Conservation (phyloP, 2,888 invertebrate species). For the Nephrotoma appendiculata region DNA sequence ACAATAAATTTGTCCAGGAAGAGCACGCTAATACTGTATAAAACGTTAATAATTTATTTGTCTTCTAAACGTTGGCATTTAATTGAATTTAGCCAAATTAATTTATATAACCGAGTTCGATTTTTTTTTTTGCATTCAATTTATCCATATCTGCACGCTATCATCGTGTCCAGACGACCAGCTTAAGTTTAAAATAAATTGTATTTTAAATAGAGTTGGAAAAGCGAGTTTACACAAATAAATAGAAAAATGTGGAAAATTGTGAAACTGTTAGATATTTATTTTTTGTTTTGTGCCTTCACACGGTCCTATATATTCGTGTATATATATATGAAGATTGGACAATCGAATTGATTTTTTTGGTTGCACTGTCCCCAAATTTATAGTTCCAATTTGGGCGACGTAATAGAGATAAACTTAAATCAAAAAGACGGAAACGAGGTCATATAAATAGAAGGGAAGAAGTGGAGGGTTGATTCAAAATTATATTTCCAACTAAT, state of each 20-base stretch:
- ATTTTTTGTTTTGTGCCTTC: background rate
- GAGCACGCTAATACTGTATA: background rate
- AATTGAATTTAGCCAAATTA: background rate
- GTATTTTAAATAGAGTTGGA: background rate
- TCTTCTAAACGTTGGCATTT: background rate
- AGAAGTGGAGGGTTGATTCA: too few relatives aligned
- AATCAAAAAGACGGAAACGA: background rate
- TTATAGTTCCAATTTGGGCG: background rate
- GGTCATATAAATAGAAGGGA: too few relatives aligned
- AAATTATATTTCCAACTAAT: too few relatives aligned
- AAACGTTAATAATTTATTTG: background rate
- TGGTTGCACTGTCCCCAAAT: background rate
- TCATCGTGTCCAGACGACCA: background rate
- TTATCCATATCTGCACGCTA: background rate
- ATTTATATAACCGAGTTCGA: background rate
- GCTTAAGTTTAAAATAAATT: background rate
- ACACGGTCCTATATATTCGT: background rate
- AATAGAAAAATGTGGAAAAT: background rate
- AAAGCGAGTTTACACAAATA: background rate
- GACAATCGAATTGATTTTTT: background rate
- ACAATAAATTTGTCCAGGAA: background rate
- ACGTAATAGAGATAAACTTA: background rate
- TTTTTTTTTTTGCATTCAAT: background rate
- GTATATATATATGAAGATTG: background rate
- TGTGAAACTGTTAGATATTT: background rate